Evolutionary conservation across 1,140 invertebrate species (phyloP).

Genomic region (Zaprionus africanus): DNA sequence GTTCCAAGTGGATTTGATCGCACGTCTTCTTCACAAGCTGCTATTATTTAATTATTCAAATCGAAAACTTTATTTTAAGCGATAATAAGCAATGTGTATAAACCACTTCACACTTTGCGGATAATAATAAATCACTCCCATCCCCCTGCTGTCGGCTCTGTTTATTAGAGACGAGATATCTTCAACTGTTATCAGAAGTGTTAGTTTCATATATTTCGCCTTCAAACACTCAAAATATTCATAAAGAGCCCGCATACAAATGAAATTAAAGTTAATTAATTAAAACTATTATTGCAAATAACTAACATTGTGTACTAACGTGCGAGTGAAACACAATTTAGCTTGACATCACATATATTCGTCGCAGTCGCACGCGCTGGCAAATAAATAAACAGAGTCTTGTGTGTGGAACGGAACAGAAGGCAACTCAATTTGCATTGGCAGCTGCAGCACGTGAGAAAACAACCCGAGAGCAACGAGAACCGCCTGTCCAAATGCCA

Average conservation of each 20-base stretch:
- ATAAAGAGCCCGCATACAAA: not conserved
- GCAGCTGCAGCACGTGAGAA: conserved; percentile 71
- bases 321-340: conserved; percentile 15
- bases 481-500: conserved; percentile 29
- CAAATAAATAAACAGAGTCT: conserved; percentile 70
- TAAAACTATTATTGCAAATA: conserved; percentile 6
- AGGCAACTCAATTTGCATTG: conserved; percentile 69
- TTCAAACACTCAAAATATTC: not conserved
- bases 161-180: not conserved
- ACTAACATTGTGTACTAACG: not conserved
- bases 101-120: not conserved
- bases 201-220: not conserved
- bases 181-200: conserved; percentile 3
- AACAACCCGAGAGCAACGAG: conserved; percentile 46
- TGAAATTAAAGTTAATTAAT: conserved; percentile 1
- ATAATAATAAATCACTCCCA: not conserved
- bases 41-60: conserved; percentile 24
- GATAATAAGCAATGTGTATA: not conserved
- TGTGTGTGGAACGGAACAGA: conserved; percentile 18
- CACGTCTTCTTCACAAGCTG: conserved; percentile 8
- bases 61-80: conserved; percentile 32
- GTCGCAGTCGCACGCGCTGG: conserved; percentile 60
- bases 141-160: not conserved
- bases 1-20: conserved; percentile 2
- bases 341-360: conserved; percentile 59